A percentile compares a stretch with the other conserved stretches of the same genome.
Conservation (phyloP, 2,888 invertebrate genomes). For the Epirrhoe alternata region DNA sequence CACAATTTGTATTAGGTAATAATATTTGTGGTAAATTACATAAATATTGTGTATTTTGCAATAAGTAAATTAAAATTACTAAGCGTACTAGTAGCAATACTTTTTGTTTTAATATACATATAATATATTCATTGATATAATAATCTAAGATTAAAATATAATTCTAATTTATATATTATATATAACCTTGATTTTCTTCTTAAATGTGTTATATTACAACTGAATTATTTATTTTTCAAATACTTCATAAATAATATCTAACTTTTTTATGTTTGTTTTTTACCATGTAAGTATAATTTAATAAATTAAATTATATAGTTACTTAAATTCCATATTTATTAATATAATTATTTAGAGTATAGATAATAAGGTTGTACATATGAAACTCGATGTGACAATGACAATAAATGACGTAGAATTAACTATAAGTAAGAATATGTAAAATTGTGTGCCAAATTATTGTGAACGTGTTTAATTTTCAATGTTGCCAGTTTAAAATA, state of each 20-base stretch:
- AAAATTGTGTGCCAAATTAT: constrained; percentile 31
- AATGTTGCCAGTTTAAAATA: neutral
- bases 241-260: too few relatives aligned
- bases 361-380: constrained; percentile 49
- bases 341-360: neutral
- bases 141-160: neutral
- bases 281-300: too few relatives aligned
- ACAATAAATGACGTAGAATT: constrained; percentile 65
- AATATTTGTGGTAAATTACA: neutral
- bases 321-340: too few relatives aligned
- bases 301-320: too few relatives aligned
- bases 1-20: constrained; percentile 9
- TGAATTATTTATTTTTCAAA: too few relatives aligned
- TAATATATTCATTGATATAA: neutral
- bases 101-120: neutral
- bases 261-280: neutral
- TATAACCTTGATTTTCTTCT: too few relatives aligned
- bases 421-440: constrained; percentile 18
- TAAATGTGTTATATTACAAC: too few relatives aligned
- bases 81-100: constrained; percentile 9
- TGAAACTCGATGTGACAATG: constrained; percentile 69
- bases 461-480: constrained; percentile 21
- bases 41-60: constrained; percentile 50
- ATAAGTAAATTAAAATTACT: constrained; percentile 40
- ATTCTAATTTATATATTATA: too few relatives aligned